phyloP scores from a whole-genome alignment of 2,797 vertebrate species.

The Catharus ustulatus region DNA sequence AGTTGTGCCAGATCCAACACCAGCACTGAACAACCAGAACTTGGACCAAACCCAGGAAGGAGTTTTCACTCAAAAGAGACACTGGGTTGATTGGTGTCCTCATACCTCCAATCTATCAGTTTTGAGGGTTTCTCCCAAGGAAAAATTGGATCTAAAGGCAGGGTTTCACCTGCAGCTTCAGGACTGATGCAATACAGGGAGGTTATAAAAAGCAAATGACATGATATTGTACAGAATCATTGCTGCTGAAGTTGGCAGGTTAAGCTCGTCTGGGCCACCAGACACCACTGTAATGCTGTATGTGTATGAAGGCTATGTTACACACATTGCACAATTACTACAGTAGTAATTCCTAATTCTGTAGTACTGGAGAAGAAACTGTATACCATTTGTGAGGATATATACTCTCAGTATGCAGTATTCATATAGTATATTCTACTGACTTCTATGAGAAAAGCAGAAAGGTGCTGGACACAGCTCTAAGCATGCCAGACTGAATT shows the following conservation, averaged over 20 bases:
- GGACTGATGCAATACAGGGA: neutral
- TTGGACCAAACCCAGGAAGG: neutral
- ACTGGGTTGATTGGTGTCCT: neutral
- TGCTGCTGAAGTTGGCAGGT: neutral
- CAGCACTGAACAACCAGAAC: neutral
- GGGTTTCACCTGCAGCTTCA: neutral
- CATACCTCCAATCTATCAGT: neutral
- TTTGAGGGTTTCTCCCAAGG: neutral
- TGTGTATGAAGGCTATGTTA: neutral
- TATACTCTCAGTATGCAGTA: neutral
- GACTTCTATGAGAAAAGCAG: neutral
- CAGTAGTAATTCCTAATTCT: neutral
- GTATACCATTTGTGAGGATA: neutral
- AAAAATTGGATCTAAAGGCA: neutral
- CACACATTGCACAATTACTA: neutral
- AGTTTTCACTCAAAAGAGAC: neutral
- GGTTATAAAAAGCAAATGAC: neutral
- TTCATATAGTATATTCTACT: neutral
- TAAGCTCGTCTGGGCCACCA: neutral
- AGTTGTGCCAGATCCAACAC: neutral
- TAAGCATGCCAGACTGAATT: neutral
- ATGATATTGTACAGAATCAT: neutral
- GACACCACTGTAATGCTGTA: neutral
- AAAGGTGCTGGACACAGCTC: neutral
- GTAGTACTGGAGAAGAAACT: neutral